phyloP scores from a whole-genome alignment of 2,888 invertebrate genomes.

The Brachypterus glaber region DNA sequence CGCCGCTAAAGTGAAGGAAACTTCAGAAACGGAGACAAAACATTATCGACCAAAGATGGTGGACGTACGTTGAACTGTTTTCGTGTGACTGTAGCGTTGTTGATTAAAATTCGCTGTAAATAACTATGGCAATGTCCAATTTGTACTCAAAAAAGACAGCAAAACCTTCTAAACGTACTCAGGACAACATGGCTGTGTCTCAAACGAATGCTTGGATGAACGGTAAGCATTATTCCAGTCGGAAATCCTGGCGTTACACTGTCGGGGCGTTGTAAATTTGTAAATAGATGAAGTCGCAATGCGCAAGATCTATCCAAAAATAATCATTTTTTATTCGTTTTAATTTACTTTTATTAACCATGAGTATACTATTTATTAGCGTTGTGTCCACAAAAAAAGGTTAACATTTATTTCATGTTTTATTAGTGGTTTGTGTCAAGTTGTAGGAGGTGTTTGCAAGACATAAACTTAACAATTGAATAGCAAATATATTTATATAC shows the following conservation, averaged over 20 bases:
- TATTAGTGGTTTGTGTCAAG: too few relatives aligned
- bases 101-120: too few relatives aligned
- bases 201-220: slow-evolving; percentile 83
- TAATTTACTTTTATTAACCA: neutral
- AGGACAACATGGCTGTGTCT: slow-evolving; percentile 58
- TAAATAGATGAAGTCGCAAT: too few relatives aligned
- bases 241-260: too few relatives aligned
- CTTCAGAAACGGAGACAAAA: slow-evolving; percentile 5
- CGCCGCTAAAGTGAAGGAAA: slow-evolving; percentile 1
- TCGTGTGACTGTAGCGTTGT: slow-evolving; percentile 12
- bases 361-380: neutral
- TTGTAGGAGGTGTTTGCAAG: too few relatives aligned
- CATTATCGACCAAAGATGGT: slow-evolving; percentile 20
- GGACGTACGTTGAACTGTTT: slow-evolving; percentile 15
- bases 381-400: neutral
- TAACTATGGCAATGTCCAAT: slow-evolving; percentile 60
- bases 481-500: too few relatives aligned
- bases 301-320: too few relatives aligned
- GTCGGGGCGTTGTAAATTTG: too few relatives aligned
- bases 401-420: neutral
- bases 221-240: too few relatives aligned
- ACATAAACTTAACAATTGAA: too few relatives aligned
- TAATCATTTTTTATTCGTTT: too few relatives aligned
- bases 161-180: slow-evolving; percentile 65
- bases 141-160: slow-evolving; percentile 65